phyloP scores from a whole-genome alignment of 2,888 invertebrate species.

The Mythimna impura region DNA sequence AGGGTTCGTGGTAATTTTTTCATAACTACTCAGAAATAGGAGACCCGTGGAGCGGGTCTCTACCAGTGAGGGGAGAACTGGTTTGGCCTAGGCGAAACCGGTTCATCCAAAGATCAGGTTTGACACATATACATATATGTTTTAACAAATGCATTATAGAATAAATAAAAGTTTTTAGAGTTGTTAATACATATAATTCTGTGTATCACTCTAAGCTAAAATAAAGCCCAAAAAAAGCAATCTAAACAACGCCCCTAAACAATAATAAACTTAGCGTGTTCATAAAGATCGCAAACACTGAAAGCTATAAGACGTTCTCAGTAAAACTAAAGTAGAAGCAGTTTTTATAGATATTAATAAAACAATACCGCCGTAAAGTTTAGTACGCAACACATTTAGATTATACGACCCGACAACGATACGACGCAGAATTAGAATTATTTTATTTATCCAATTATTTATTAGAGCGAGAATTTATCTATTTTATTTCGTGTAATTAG shows the following conservation, averaged over 20 bases:
- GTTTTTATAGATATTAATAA: constrained; percentile 90
- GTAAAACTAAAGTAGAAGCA: constrained; percentile 81
- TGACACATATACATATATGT: too few species aligned
- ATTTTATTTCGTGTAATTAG: constrained; percentile 56
- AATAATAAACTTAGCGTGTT: constrained; percentile 80
- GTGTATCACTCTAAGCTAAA: constrained; percentile 32
- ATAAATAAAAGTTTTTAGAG: too few species aligned
- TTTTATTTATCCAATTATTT: constrained; percentile 52
- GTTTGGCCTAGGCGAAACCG: too few species aligned
- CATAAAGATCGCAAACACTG: constrained; percentile 80
- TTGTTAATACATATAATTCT: neutral
- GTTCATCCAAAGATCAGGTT: too few species aligned
- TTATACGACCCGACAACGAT: constrained; percentile 69
- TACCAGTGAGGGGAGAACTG: too few species aligned
- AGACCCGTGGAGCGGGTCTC: too few species aligned
- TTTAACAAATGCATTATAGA: too few species aligned
- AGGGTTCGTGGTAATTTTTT: too few species aligned
- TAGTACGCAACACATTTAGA: constrained; percentile 70
- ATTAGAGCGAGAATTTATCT: constrained; percentile 48
- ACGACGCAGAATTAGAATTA: constrained; percentile 49
- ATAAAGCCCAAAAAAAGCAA: constrained; percentile 33
- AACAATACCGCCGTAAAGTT: constrained; percentile 87
- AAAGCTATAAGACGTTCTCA: constrained; percentile 78
- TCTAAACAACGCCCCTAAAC: constrained; percentile 40
- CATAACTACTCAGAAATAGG: too few species aligned